phyloP scores from a whole-genome alignment of 1,140 invertebrate genomes.

The Neodiprion fabricii region DNA sequence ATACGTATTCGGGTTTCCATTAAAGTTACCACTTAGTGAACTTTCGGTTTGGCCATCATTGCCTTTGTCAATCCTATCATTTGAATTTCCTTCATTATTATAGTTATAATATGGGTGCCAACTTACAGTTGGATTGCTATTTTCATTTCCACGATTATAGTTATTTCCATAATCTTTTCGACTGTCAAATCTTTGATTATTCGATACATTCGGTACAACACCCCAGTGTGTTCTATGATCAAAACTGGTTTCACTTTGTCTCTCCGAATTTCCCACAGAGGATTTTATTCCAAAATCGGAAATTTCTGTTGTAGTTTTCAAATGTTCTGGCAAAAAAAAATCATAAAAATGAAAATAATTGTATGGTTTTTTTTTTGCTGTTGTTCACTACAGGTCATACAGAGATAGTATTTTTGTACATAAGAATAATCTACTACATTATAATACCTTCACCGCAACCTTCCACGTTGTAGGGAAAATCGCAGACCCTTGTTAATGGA shows the following conservation, averaged over 20 bases:
- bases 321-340: neutral
- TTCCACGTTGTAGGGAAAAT: slow-evolving; percentile 48
- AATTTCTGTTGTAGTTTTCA: neutral
- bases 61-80: neutral
- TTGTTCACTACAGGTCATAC: no score
- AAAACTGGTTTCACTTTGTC: neutral
- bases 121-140: neutral
- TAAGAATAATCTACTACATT: neutral
- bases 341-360: neutral
- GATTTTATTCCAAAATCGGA: neutral
- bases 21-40: neutral
- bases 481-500: slow-evolving; percentile 48
- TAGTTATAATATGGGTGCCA: neutral
- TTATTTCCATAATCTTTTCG: neutral
- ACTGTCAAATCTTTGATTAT: neutral
- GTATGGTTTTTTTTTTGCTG: neutral
- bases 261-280: neutral
- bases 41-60: neutral
- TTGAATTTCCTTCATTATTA: neutral
- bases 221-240: neutral
- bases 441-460: slow-evolving; percentile 11
- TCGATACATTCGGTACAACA: neutral
- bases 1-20: neutral
- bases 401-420: neutral
- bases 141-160: no score